Base-by-base conservation (phyloP, 2,113 vertebrate species). In the Vicugna pacos region DNA sequence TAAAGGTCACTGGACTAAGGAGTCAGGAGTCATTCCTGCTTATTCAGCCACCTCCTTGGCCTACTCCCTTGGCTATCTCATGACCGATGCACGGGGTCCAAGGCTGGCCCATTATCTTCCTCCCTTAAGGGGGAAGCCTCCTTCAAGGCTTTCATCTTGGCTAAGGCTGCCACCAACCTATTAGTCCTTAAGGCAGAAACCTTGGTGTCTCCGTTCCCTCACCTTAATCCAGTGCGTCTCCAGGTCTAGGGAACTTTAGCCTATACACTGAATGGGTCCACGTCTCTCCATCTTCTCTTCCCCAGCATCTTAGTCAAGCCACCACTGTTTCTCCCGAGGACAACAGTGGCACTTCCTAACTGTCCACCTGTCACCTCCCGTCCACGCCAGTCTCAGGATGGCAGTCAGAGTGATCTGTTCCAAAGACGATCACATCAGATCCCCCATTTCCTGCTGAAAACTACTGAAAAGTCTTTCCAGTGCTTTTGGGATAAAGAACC, bases 261-360 rank as follows among this genome's bases (percentile, higher is more conserved):
- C 32, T 72, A 26, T 52, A 42, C 62, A 73, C n/a, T n/a, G 58
- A 80, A 46, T 81, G 97, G 11, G 13, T 65, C 90, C 58, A 35
- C 50, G 50, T 77, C 70, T 95, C 24, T 15, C 76, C 46, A 22
- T n/a, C 50, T 32, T 58, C 24, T 77, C 9, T 17, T 56, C 30
- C 24, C 6, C 1, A 17, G 38, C 8, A 0, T 15, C 2, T 48
- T n/a, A 35, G 46, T 58, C n/a, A 77, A 46, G 56, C 62, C 64
- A 28, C 89, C 3, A 9, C 93, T 52, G 9, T 70, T 64, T 83
- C 4, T 93, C 64, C 79, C 81, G 77, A 72, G 79, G 93, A 95
- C 35, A 62, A 24, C 1, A 60, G 38, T 42, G 38, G 50, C 22
- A 15, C 2, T 28, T 54, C 67, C 46, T 19, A 5, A 38, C 16